phyloP scores from a whole-genome alignment of 2,113 vertebrate species.

The Triplophysa siluroides region DNA sequence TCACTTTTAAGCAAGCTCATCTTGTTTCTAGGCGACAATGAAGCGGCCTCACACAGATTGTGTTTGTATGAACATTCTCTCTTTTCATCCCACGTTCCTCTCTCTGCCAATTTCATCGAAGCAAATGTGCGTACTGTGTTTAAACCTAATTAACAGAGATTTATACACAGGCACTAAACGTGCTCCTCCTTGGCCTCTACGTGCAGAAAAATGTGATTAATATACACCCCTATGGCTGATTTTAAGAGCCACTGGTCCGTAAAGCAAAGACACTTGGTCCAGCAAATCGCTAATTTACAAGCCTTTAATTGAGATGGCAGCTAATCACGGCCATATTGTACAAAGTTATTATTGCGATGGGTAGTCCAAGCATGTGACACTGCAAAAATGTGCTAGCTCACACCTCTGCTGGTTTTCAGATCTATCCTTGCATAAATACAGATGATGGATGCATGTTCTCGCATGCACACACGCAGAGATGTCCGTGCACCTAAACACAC shows the following conservation, averaged over 20 bases:
- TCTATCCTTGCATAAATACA: background rate
- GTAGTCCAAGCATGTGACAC: conserved; percentile 20
- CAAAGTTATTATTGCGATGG: background rate
- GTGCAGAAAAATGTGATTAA: conserved; percentile 59
- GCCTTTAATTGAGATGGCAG: conserved; percentile 57
- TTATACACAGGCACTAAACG: conserved; percentile 52
- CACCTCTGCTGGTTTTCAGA: background rate
- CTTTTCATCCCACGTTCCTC: conserved; percentile 26
- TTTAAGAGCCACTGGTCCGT: conserved; percentile 57
- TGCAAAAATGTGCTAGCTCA: background rate
- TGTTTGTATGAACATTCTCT: conserved; percentile 36
- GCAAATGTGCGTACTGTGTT: conserved; percentile 50
- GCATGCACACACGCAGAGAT: background rate
- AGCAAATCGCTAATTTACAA: conserved; percentile 66
- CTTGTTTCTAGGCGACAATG: conserved; percentile 30
- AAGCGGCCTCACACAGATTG: background rate
- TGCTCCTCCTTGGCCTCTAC: conserved; percentile 50
- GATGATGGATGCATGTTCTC: background rate
- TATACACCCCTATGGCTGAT: conserved; percentile 53
- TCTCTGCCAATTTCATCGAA: conserved; percentile 42
- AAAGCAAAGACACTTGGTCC: conserved; percentile 57
- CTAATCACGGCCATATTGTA: conserved; percentile 65
- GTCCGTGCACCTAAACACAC: background rate
- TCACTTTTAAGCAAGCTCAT: background rate
- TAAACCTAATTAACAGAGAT: conserved; percentile 63